Percentiles rank a stretch among this genome's conserved stretches.
phyloP scores from a whole-genome alignment of 1,140 invertebrate genomes.

The Manduca sexta region DNA sequence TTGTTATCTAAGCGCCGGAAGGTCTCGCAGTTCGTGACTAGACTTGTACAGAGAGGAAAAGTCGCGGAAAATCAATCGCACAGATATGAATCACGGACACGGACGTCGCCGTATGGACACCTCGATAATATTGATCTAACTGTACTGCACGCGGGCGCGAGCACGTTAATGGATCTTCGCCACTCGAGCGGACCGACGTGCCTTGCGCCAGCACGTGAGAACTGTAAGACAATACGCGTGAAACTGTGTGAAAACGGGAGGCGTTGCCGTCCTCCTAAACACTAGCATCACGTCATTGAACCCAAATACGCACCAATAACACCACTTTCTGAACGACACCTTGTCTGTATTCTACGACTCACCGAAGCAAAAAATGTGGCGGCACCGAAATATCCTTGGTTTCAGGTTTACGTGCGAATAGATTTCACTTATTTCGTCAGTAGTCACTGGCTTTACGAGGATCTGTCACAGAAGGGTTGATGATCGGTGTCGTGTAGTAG shows the following conservation, averaged over 20 bases:
- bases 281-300: slow-evolving; percentile 61
- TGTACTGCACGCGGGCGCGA: slow-evolving; percentile 1
- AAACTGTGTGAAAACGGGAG: slow-evolving; percentile 68
- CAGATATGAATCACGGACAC: slow-evolving; percentile 25
- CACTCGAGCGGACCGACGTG: slow-evolving; percentile 17
- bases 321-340: slow-evolving; percentile 19
- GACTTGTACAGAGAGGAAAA: slow-evolving; percentile 9
- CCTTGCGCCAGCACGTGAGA: slow-evolving; percentile 52
- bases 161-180: slow-evolving; percentile 2
- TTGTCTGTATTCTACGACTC: slow-evolving; percentile 26
- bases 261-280: slow-evolving; percentile 61
- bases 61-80: slow-evolving; percentile 29
- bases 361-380: slow-evolving; percentile 27
- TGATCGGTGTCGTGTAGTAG: slow-evolving; percentile 13
- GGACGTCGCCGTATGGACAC: slow-evolving; percentile 10
- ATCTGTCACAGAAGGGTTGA: slow-evolving; percentile 21
- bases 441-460: slow-evolving; percentile 15
- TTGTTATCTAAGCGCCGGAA: background rate
- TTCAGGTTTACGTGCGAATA: slow-evolving; percentile 26
- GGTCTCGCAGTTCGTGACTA: background rate
- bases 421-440: slow-evolving; percentile 44
- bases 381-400: slow-evolving; percentile 20
- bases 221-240: slow-evolving; percentile 55
- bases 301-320: slow-evolving; percentile 39
- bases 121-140: slow-evolving; percentile 6